Evolutionary conservation across 2,888 invertebrate species (phyloP).

Genomic region (Cephus spinipes): DNA sequence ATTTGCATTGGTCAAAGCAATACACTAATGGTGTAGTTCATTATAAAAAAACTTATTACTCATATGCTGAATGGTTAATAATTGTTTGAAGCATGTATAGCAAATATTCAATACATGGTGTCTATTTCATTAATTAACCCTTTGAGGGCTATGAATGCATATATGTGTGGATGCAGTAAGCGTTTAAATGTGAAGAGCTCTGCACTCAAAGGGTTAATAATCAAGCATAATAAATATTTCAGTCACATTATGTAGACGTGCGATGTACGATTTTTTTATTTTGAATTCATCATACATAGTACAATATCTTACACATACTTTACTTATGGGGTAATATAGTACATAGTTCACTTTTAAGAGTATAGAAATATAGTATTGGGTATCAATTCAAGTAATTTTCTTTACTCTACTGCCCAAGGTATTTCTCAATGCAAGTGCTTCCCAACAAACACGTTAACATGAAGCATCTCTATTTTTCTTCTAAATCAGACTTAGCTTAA

Average conservation of each 20-base stretch:
- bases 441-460: neutral
- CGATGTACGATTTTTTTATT: constrained; percentile 17
- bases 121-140: neutral
- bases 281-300: constrained; percentile 16
- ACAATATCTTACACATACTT: constrained; percentile 23
- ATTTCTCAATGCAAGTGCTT: neutral
- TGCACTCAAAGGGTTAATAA: neutral
- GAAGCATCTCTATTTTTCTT: neutral
- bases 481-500: neutral
- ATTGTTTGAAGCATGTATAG: neutral
- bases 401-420: neutral
- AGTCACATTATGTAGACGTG: neutral
- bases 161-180: too few relatives aligned
- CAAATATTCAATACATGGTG: neutral
- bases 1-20: neutral
- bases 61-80: neutral
- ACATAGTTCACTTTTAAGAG: constrained; percentile 18
- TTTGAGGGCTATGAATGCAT: too few relatives aligned
- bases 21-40: neutral
- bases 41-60: neutral
- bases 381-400: constrained; percentile 7
- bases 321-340: constrained; percentile 22
- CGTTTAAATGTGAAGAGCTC: too few relatives aligned
- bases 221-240: neutral
- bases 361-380: constrained; percentile 19